These are phyloP conservation scores for Sarotherodon lohbergeri DNA, from an alignment of 2,113 vertebrate species.

Conservation along the genomic window DNA sequence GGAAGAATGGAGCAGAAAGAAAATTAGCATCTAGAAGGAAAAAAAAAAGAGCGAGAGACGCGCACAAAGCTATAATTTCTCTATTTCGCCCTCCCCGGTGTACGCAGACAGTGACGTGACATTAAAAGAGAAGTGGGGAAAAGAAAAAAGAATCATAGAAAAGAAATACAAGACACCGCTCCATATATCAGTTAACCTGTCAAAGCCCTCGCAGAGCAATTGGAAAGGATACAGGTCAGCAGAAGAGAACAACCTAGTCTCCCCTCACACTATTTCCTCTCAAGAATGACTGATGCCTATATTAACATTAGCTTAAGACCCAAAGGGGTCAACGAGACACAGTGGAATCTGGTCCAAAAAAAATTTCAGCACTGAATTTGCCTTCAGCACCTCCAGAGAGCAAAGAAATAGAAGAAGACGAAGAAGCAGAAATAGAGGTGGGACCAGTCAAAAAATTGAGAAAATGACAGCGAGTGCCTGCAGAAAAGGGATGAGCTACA, in stretches of 20 bases:
- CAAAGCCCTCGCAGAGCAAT: background rate
- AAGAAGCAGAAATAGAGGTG: conserved; percentile 9
- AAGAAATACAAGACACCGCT: background rate
- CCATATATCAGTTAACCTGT: background rate
- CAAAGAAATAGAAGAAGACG: background rate
- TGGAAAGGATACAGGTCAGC: background rate
- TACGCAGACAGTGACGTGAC: background rate
- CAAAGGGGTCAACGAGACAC: background rate
- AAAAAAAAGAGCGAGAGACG: background rate
- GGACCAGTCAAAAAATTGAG: background rate
- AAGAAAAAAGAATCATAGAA: background rate
- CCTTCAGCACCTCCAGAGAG: background rate
- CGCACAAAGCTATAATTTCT: background rate
- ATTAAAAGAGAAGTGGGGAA: background rate
- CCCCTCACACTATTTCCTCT: background rate
- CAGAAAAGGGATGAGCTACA: conserved; percentile 1
- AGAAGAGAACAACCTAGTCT: background rate
- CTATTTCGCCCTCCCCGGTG: background rate
- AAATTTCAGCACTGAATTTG: conserved; percentile 9
- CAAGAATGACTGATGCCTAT: conserved; percentile 2
- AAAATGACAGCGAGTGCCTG: conserved; percentile 18
- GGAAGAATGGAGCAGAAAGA: background rate
- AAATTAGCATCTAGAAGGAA: background rate
- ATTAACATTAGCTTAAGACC: conserved; percentile 17
- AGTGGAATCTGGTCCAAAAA: background rate